These are phyloP conservation scores for Melolontha melolontha DNA, from an alignment of 2,888 invertebrate genomes.

Conservation along the genomic window DNA sequence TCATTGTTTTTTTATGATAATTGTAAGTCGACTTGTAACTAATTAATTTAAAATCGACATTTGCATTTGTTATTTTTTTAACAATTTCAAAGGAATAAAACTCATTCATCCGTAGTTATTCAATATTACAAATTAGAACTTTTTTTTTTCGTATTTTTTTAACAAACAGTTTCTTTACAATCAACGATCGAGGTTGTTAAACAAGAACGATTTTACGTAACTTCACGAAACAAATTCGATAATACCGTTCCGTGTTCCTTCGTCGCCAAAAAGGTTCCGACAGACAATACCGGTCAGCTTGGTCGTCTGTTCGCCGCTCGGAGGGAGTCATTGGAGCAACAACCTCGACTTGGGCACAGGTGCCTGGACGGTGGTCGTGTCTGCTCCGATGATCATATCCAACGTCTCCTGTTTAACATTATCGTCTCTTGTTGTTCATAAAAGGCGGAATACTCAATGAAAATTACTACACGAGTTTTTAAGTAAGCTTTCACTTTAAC, in stretches of 20 bases:
- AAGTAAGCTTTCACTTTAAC: constrained; percentile 32
- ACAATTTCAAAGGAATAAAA: too few relatives aligned
- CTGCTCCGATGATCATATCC: neutral
- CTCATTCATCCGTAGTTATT: too few relatives aligned
- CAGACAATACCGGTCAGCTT: constrained; percentile 23
- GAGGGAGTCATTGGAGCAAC: constrained; percentile 25
- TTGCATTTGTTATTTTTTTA: too few relatives aligned
- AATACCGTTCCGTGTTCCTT: neutral
- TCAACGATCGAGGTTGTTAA: neutral
- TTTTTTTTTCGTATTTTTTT: too few relatives aligned
- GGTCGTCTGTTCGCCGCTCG: neutral
- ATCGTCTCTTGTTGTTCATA: constrained; percentile 13
- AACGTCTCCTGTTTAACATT: constrained; percentile 6
- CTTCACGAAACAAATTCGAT: constrained; percentile 21
- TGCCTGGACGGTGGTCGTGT: constrained; percentile 3
- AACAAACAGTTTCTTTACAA: too few relatives aligned
- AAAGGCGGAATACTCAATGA: constrained; percentile 34
- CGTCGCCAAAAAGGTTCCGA: constrained; percentile 5
- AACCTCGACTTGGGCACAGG: constrained; percentile 24
- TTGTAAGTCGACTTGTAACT: too few relatives aligned
- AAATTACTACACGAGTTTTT: constrained; percentile 24
- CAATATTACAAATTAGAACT: too few relatives aligned
- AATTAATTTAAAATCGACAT: too few relatives aligned
- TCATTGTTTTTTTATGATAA: too few relatives aligned
- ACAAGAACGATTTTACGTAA: constrained; percentile 15